Evolutionary conservation across 2,797 vertebrate genomes (phyloP).

Genomic region (Sebastolobus alascanus): DNA sequence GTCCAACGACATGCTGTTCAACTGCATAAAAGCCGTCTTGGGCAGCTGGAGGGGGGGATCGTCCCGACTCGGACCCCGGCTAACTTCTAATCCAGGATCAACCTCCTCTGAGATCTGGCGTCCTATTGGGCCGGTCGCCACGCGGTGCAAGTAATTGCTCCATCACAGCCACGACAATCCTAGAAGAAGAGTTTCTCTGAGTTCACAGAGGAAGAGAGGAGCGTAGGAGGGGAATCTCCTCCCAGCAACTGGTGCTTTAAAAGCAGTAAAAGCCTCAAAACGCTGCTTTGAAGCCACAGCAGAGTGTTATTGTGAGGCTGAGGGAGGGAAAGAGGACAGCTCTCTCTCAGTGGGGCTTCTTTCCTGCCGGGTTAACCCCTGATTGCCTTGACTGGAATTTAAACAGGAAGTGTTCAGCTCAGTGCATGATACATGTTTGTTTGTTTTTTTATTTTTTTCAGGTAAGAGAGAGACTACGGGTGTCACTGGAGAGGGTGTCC

Average conservation of each 20-base stretch:
- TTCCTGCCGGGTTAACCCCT: slow-evolving; percentile 22
- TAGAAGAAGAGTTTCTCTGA: slow-evolving; percentile 5
- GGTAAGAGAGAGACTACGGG: slow-evolving; percentile 97
- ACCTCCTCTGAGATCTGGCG: slow-evolving; percentile 27
- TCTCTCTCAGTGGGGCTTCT: not conserved
- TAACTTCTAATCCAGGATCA: slow-evolving; percentile 54
- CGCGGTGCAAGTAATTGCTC: slow-evolving; percentile 39
- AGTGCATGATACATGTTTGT: not conserved
- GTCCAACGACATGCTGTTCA: slow-evolving; percentile 29
- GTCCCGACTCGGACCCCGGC: slow-evolving; percentile 3
- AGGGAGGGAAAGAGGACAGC: not conserved
- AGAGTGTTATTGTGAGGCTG: slow-evolving; percentile 36
- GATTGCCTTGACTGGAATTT: not conserved
- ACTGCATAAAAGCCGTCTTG: slow-evolving; percentile 42
- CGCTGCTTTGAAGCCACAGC: slow-evolving; percentile 31
- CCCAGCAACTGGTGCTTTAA: slow-evolving; percentile 32
- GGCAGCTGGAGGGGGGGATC: not conserved
- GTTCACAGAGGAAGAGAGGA: slow-evolving; percentile 15
- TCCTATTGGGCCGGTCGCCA: slow-evolving; percentile 22
- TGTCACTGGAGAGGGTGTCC: slow-evolving; percentile 98
- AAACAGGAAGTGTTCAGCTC: not conserved
- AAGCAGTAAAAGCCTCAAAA: slow-evolving; percentile 41
- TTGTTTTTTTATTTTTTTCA: slow-evolving; percentile 83
- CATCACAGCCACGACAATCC: slow-evolving; percentile 14
- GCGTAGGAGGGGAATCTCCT: slow-evolving; percentile 30